phyloP scores from a whole-genome alignment of 2,113 vertebrate genomes.

The Dasyornis broadbenti region DNA sequence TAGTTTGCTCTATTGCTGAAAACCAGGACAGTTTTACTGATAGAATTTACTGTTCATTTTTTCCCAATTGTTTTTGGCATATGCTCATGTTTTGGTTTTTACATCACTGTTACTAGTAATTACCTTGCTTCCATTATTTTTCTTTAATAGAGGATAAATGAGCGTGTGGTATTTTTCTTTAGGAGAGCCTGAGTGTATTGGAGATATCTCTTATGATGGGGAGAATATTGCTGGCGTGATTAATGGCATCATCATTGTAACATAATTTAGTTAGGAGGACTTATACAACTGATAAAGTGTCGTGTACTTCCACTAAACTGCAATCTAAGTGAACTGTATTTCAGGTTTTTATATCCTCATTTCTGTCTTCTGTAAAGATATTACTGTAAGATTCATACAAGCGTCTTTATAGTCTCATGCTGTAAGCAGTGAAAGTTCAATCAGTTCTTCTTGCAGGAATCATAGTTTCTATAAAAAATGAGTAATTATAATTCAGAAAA shows the following conservation, averaged over 20 bases:
- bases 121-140: constrained; percentile 51
- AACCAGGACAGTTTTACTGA: constrained; percentile 43
- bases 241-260: constrained; percentile 60
- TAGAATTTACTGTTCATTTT: constrained; percentile 44
- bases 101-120: constrained; percentile 40
- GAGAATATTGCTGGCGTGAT: constrained; percentile 18
- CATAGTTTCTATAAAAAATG: constrained; percentile 43
- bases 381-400: constrained; percentile 49
- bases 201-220: background rate
- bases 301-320: constrained; percentile 60
- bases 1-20: constrained; percentile 31
- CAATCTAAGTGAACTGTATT: constrained; percentile 63
- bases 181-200: constrained; percentile 18
- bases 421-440: constrained; percentile 57
- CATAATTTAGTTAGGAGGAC: constrained; percentile 68
- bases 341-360: constrained; percentile 63
- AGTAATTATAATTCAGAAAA: constrained; percentile 37
- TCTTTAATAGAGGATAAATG: constrained; percentile 53
- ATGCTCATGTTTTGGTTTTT: constrained; percentile 60
- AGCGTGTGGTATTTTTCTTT: constrained; percentile 34
- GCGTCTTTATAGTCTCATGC: constrained; percentile 40
- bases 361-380: constrained; percentile 61
- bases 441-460: constrained; percentile 55
- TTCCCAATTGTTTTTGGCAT: constrained; percentile 50
- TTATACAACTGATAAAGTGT: constrained; percentile 61